Evolutionary conservation across 1,140 invertebrate genomes (phyloP), one percentile per base, ranked within the genome.

Genomic region (Drosophila kurseongensis): DNA sequence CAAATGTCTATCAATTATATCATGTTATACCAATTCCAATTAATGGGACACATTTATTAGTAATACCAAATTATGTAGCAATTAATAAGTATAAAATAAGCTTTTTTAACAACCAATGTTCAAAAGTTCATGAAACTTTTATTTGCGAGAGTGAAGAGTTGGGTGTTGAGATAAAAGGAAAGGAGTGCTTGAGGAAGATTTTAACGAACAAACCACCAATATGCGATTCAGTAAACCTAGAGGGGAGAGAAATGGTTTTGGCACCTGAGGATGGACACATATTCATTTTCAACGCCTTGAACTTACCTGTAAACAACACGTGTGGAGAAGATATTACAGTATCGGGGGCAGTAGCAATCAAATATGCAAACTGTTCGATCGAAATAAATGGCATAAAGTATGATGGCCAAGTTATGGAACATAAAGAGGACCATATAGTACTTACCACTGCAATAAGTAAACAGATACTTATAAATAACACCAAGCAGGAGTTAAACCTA

Each of bases 121-220:
- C 38, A n/a, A 51, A 62, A 62, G 32, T 55, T 18, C 27, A 63
- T 1, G 27, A 63, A 6, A 38, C 7, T 6, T 62, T 14, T 18
- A 44, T 52, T 38, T 62, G 48, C 2, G 38, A 62, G 47, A 51
- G 48, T 6, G 47, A 48, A 29, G 47, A 29, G 12, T n/a, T 29
- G 47, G 9, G 36, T 60, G 27, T 44, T 51, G 47, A 50, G 10
- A 13, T 51, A 40, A 14, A 61, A 32, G 12, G 36, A 51, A 61
- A 41, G 47, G 36, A n/a, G 58, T 47, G 18, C 2, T 47, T 47
- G 4, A 47, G 10, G 18, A 27, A 13, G 16, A 47, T 47, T 23
- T 6, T 27, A 47, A 6, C 12, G 18, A 47, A 47, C 12, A 18
- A 47, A 13, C 45, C 45, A 47, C 18, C 45, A 47, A 23, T 23